Evolutionary conservation across 2,113 vertebrate species (phyloP).

Genomic region (Ictidomys tridecemlineatus): DNA sequence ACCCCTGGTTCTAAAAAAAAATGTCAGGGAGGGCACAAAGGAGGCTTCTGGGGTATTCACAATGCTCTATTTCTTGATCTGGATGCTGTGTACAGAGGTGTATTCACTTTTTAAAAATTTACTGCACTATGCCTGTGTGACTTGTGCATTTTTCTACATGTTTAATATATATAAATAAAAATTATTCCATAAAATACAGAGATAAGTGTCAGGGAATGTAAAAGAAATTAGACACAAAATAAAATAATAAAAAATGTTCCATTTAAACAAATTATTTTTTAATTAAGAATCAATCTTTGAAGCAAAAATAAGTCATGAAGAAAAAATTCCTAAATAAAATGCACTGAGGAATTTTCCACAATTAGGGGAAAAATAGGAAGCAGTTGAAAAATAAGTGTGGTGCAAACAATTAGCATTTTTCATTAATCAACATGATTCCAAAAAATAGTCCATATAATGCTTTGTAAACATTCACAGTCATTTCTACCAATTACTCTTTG

Average conservation of each 20-base stretch:
- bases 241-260: neutral
- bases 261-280: neutral
- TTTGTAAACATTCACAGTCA: neutral
- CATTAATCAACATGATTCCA: neutral
- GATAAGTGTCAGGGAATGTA: neutral
- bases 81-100: neutral
- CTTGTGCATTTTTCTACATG: neutral
- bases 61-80: neutral
- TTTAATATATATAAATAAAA: neutral
- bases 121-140: no score
- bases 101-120: neutral
- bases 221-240: neutral
- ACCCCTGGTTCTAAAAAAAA: no score
- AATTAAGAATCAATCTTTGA: neutral
- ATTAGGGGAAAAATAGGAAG: neutral
- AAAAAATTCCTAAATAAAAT: slow-evolving; percentile 20
- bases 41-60: neutral
- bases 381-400: neutral
- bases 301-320: neutral
- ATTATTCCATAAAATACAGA: neutral
- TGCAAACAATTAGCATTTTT: neutral
- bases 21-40: no score
- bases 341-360: neutral
- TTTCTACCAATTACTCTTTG: neutral
- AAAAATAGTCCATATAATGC: neutral